Evolutionary conservation across 2,888 invertebrate species (phyloP).

Genomic region (Euproctis similis): DNA sequence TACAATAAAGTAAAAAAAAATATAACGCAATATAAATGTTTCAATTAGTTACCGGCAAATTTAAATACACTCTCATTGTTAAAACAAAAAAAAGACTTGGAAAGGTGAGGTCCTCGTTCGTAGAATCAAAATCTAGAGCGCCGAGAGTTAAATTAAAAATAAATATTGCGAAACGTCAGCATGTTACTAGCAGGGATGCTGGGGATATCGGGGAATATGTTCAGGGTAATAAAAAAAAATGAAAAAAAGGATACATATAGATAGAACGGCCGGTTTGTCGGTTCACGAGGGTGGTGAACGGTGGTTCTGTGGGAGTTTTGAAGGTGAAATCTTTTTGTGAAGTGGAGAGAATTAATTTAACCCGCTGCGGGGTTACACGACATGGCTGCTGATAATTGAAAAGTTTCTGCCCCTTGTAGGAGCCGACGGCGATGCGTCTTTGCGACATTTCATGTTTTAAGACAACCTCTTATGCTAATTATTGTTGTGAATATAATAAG

Average conservation of each 20-base stretch:
- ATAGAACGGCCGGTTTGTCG: slow-evolving; percentile 51
- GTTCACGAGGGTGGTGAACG: slow-evolving; percentile 49
- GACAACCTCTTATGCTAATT: slow-evolving; percentile 35
- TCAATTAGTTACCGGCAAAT: slow-evolving; percentile 40
- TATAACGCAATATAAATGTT: slow-evolving; percentile 24
- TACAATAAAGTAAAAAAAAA: slow-evolving; percentile 12
- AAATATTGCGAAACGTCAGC: slow-evolving; percentile 74
- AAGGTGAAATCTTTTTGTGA: slow-evolving; percentile 76
- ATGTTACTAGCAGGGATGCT: slow-evolving; percentile 59
- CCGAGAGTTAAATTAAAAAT: slow-evolving; percentile 73
- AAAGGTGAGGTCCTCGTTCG: slow-evolving; percentile 55
- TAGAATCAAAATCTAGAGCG: slow-evolving; percentile 64
- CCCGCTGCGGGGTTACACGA: slow-evolving; percentile 76
- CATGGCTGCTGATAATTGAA: slow-evolving; percentile 74
- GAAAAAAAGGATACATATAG: no score
- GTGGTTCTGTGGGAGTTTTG: no score
- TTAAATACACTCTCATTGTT: slow-evolving; percentile 46
- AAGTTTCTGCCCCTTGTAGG: slow-evolving; percentile 75
- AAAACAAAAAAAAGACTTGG: slow-evolving; percentile 54
- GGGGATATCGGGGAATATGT: slow-evolving; percentile 38
- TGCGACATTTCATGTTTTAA: slow-evolving; percentile 36
- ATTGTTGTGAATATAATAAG: slow-evolving; percentile 17
- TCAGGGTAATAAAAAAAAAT: slow-evolving; percentile 52
- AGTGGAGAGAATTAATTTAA: slow-evolving; percentile 76
- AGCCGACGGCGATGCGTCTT: slow-evolving; percentile 46